Evolutionary conservation across 2,113 vertebrate species (phyloP).

Genomic region (Panthera tigris): DNA sequence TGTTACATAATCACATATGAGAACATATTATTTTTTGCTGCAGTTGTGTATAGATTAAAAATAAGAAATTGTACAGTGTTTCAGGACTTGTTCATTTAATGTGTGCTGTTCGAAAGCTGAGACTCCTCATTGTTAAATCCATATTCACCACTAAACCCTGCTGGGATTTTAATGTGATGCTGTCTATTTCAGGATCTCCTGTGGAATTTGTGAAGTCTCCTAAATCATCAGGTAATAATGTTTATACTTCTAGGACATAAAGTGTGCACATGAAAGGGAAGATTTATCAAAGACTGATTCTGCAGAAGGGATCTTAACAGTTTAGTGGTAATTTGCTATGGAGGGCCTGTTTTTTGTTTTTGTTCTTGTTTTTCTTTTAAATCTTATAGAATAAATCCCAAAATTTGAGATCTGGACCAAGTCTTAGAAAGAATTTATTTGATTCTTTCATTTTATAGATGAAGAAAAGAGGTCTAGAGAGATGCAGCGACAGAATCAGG

Average conservation of each 20-base stretch:
- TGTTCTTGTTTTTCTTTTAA: not conserved
- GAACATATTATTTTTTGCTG: not conserved
- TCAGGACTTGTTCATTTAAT: conserved; percentile 39
- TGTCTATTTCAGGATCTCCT: conserved; percentile 25
- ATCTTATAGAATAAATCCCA: not conserved
- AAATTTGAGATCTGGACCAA: not conserved
- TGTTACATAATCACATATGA: not conserved
- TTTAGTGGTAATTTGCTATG: not conserved
- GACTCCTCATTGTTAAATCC: not conserved
- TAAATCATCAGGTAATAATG: conserved; percentile 52
- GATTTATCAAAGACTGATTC: conserved; percentile 7
- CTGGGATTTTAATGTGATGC: not conserved
- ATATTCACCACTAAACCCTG: not conserved
- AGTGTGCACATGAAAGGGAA: not conserved
- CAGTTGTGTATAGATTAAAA: conserved; percentile 1
- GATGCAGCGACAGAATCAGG: not conserved
- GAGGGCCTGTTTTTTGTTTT: not conserved
- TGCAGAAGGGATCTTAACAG: not conserved
- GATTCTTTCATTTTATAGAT: not conserved
- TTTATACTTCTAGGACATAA: conserved; percentile 27
- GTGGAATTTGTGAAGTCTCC: not conserved
- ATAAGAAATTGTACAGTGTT: not conserved
- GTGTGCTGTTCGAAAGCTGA: not conserved
- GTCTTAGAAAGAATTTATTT: not conserved
- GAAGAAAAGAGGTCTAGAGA: conserved; percentile 23